Conservation (phyloP, 2,888 invertebrate species). For the Plebejus anna region DNA sequence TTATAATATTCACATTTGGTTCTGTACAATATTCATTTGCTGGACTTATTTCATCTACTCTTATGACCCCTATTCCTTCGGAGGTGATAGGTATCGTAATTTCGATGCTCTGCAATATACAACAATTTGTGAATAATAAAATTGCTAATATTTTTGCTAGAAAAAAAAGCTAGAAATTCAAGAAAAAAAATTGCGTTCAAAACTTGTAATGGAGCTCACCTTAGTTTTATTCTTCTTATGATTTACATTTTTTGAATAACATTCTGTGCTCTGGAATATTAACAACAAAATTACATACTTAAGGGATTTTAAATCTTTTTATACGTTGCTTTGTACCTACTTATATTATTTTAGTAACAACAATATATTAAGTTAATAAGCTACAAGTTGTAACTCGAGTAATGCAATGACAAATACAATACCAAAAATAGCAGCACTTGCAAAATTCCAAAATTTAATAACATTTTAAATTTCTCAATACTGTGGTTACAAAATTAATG, state of each 20-base stretch:
- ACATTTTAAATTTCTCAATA: not conserved
- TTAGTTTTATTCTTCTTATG: conserved; percentile 1
- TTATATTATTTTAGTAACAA: no score
- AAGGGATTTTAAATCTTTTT: not conserved
- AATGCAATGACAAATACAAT: not conserved
- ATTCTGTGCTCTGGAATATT: conserved; percentile 13
- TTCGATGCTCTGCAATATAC: not conserved
- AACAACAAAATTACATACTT: not conserved
- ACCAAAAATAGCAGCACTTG: conserved; percentile 15
- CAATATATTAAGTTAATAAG: not conserved
- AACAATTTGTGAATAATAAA: no score
- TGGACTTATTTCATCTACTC: conserved; percentile 29
- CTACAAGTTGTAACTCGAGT: not conserved
- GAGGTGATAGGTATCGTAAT: conserved; percentile 9
- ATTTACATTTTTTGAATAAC: conserved; percentile 6
- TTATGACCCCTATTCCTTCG: conserved; percentile 34
- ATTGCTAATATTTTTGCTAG: no score
- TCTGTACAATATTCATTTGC: conserved; percentile 29
- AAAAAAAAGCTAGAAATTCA: no score
- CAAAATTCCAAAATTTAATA: not conserved
- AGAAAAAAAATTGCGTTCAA: not conserved
- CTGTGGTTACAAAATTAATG: not conserved
- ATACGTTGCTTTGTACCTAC: not conserved
- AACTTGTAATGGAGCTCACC: not conserved
- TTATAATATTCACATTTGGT: not conserved